Evolutionary conservation across 2,113 vertebrate species (phyloP).

Genomic region (Petroica traversi): DNA sequence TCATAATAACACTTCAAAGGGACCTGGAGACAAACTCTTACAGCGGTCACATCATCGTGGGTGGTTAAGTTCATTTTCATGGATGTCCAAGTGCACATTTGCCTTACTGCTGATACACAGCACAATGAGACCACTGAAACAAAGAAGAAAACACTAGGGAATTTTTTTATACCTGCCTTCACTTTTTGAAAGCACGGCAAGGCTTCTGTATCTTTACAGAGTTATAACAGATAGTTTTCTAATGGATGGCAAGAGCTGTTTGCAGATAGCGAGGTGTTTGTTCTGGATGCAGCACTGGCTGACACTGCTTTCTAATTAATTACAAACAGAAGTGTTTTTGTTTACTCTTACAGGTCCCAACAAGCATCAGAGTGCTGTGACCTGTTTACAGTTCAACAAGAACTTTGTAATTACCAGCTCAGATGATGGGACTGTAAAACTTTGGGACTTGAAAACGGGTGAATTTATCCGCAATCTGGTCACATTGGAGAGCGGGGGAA

Average conservation of each 20-base stretch:
- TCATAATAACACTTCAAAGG: background rate
- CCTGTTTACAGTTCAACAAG: constrained; percentile 99
- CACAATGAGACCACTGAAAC: background rate
- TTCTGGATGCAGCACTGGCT: background rate
- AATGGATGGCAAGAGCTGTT: background rate
- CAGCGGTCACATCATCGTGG: background rate
- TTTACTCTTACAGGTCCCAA: constrained; percentile 86
- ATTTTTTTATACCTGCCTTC: background rate
- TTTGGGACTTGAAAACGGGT: constrained; percentile 99
- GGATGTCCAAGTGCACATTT: background rate
- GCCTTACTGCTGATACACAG: background rate
- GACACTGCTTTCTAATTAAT: constrained; percentile 9
- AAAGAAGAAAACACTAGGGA: background rate
- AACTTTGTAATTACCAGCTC: constrained; percentile 99
- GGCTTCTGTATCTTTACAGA: background rate
- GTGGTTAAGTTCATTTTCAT: background rate
- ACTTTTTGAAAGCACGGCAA: background rate
- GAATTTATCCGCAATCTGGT: constrained; percentile 99
- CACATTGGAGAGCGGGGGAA: constrained; percentile 97
- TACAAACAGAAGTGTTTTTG: constrained; percentile 33
- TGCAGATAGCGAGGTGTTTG: background rate
- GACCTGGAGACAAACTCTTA: background rate
- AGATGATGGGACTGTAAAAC: constrained; percentile 97
- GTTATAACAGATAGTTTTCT: background rate
- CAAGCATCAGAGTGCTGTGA: constrained; percentile 99